Base-by-base conservation (phyloP, 2,797 vertebrate species). In the Protonibea diacanthus region DNA sequence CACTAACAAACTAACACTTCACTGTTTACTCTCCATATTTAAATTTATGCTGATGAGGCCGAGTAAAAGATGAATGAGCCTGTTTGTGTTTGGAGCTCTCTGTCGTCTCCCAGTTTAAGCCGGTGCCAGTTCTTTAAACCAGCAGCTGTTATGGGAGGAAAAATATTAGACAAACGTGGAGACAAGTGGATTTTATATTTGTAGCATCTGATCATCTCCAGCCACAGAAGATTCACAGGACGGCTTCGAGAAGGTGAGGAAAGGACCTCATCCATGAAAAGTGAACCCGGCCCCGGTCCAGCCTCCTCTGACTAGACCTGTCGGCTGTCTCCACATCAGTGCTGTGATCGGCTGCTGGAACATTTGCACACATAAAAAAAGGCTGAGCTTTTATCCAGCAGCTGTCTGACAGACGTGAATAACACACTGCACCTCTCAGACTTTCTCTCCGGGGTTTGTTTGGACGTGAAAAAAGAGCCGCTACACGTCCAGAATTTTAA, bases 21-120 rank as follows among this genome's bases (percentile, higher is more conserved):
- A 52, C 80, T 75, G 81, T 88, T 88, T 86, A 75, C 38, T 20
- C 76, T 80, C 42, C 74, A 38, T 71, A 87, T 91, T 89, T 64
- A 88, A 87, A 91, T 91, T 29, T 56, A 88, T 93, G 90, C 82
- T 88, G 60, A 91, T 87, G 88, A 84, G 71, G 10, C 13, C 2
- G 1, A 21, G 83, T 8, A 12, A 61, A 65, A 81, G 85, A 84
- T 83, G 85, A 93, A 92, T 81, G 87, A 88, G 82, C 68, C 20
- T 21, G 71, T 92, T 82, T 91, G 87, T 91, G 87, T 68, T 63
- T 7, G 51, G 33, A 55, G n/a, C 59, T 38, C 47, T 17, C 47
- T 11, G 70, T 45, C 27, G 25, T 18, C 68, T 73, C 57, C 67
- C 74, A 67, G 47, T 66, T 33, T 8, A 33, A 33, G 7, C 49